Evolutionary conservation across 2,888 invertebrate species (phyloP).

Genomic region (Diarsia mendica): DNA sequence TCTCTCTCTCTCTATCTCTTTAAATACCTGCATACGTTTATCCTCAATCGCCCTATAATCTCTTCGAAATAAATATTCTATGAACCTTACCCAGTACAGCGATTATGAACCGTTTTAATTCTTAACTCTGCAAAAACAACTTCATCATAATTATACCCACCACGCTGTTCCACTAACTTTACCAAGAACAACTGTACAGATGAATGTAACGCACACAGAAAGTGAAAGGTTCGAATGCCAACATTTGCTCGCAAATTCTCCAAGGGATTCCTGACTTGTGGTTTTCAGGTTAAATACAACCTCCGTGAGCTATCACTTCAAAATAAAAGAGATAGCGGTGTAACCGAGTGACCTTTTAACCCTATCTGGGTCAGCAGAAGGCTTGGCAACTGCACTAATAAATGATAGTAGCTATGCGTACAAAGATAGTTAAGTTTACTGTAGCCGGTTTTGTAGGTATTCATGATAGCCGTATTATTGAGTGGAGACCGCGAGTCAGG

Average conservation of each 20-base stretch:
- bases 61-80: background rate
- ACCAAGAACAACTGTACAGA: background rate
- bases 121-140: background rate
- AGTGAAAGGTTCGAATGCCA: conserved; percentile 8
- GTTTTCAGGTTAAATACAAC: conserved; percentile 46
- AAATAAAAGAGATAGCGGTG: conserved; percentile 37
- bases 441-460: background rate
- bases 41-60: background rate
- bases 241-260: conserved; percentile 41
- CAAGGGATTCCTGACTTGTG: conserved; percentile 35
- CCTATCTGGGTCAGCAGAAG: conserved; percentile 46
- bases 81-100: background rate
- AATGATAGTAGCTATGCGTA: conserved; percentile 23
- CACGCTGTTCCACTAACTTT: background rate
- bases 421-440: background rate
- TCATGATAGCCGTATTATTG: background rate
- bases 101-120: background rate
- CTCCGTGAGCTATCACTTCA: conserved; percentile 16
- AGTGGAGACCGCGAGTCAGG: background rate
- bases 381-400: conserved; percentile 47
- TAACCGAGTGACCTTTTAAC: conserved; percentile 41
- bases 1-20: background rate
- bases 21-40: background rate
- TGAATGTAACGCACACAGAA: conserved; percentile 4
- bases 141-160: background rate